phyloP scores from a whole-genome alignment of 2,113 vertebrate genomes.

The Ammodytes dubius region DNA sequence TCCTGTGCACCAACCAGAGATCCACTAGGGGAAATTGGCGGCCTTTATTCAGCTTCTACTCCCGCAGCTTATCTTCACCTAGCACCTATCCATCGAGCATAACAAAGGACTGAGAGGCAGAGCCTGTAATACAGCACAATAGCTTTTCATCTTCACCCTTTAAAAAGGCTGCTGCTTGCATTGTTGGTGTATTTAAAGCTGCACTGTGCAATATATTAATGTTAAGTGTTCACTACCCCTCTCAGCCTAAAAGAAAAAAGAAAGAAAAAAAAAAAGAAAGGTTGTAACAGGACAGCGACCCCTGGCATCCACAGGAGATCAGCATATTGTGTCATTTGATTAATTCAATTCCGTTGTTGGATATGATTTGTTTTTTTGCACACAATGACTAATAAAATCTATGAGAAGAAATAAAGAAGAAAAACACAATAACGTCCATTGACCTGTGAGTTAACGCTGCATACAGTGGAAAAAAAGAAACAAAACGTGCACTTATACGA shows the following conservation, averaged over 20 bases:
- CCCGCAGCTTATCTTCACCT: conserved; percentile 35
- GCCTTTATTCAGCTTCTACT: conserved; percentile 27
- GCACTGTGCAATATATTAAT: not conserved
- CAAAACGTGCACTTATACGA: not conserved
- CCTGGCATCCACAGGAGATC: not conserved
- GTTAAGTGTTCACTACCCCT: not conserved
- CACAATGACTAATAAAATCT: not conserved
- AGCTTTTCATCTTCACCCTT: conserved; percentile 15
- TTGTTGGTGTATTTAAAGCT: conserved; percentile 15
- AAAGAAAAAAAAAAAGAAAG: not conserved
- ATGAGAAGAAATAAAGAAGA: not conserved
- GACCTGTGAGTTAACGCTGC: not conserved
- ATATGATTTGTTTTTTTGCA: not conserved
- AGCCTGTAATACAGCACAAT: conserved; percentile 27
- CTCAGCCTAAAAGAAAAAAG: not conserved
- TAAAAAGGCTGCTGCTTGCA: not conserved
- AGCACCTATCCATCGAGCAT: not conserved
- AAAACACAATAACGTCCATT: not conserved
- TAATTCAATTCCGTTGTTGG: not conserved
- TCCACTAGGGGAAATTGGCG: not conserved
- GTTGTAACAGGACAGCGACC: not conserved
- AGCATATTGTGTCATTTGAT: not conserved
- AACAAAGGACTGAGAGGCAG: not conserved
- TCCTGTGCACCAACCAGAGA: conserved; percentile 5
- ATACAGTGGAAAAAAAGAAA: not conserved